These are phyloP conservation scores for Podilymbus podiceps DNA, from an alignment of 2,113 vertebrate species.

Conservation along the genomic window DNA sequence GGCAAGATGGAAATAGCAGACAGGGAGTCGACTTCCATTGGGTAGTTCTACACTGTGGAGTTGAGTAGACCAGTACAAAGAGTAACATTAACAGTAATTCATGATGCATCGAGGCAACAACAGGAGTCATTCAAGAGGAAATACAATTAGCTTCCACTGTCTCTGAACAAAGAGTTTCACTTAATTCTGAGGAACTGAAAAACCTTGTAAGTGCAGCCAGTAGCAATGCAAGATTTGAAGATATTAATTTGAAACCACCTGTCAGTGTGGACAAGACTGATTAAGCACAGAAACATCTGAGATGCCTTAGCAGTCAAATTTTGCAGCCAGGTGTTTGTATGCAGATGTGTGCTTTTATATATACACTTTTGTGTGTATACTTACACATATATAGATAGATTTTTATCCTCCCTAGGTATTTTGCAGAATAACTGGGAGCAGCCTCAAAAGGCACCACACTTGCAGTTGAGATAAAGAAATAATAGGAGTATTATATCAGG, in stretches of 20 bases:
- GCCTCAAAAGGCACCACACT: not conserved
- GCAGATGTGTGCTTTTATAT: not conserved
- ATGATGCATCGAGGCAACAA: not conserved
- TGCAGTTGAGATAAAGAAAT: not conserved
- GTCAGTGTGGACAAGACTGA: not conserved
- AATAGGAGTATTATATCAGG: not conserved
- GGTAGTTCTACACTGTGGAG: not conserved
- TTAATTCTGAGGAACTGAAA: not conserved
- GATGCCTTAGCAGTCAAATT: not conserved
- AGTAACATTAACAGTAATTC: not conserved
- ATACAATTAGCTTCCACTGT: not conserved
- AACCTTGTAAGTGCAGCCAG: not conserved
- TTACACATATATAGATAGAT: not conserved
- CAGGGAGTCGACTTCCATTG: not conserved
- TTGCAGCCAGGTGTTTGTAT: not conserved
- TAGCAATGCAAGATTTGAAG: not conserved
- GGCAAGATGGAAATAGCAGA: not conserved
- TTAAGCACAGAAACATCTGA: not conserved
- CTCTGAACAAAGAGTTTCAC: not conserved
- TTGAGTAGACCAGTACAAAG: not conserved
- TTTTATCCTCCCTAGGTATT: not conserved
- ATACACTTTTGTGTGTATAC: not conserved
- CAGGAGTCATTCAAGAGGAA: not conserved
- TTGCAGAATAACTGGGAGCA: not conserved
- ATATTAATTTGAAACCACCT: not conserved